Conservation (phyloP, 2,888 invertebrate genomes). For the Thera obeliscata region DNA sequence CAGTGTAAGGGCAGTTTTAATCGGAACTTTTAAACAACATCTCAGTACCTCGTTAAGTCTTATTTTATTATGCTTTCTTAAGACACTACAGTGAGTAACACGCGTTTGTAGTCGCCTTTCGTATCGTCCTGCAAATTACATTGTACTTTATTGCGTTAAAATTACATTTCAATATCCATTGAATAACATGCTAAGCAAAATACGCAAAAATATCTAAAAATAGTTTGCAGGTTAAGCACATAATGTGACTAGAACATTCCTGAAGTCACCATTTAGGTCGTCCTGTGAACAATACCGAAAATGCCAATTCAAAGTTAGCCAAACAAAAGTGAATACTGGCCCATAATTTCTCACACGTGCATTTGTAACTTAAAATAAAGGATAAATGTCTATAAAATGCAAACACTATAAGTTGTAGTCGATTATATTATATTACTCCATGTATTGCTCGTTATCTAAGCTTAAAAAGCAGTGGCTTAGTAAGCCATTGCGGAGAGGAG, state of each 20-base stretch:
- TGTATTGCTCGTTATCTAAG: slow-evolving; percentile 66
- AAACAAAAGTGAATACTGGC: slow-evolving; percentile 69
- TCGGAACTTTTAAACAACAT: slow-evolving; percentile 60
- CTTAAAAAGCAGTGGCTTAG: slow-evolving; percentile 69
- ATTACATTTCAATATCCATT: slow-evolving; percentile 33
- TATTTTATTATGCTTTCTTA: slow-evolving; percentile 71
- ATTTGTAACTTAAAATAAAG: slow-evolving; percentile 55
- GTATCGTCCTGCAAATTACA: slow-evolving; percentile 87
- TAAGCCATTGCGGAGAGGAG: slow-evolving; percentile 87
- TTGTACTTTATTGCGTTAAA: slow-evolving; percentile 61
- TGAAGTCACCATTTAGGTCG: slow-evolving; percentile 88
- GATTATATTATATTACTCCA: slow-evolving; percentile 45
- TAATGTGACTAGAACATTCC: slow-evolving; percentile 86
- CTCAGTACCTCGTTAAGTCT: slow-evolving; percentile 49
- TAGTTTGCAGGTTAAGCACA: slow-evolving; percentile 79
- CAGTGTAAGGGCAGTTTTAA: slow-evolving; percentile 75
- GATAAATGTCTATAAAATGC: slow-evolving; percentile 69
- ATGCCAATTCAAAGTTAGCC: slow-evolving; percentile 64
- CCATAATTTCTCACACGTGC: slow-evolving; percentile 74
- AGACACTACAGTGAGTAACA: slow-evolving; percentile 85
- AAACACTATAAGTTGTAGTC: slow-evolving; percentile 44
- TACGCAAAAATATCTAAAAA: slow-evolving; percentile 60
- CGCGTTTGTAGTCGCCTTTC: slow-evolving; percentile 88
- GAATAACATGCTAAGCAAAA: slow-evolving; percentile 63
- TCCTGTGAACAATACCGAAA: slow-evolving; percentile 84